phyloP scores from a whole-genome alignment of 2,888 invertebrate species.

The Cosmia pyralina region DNA sequence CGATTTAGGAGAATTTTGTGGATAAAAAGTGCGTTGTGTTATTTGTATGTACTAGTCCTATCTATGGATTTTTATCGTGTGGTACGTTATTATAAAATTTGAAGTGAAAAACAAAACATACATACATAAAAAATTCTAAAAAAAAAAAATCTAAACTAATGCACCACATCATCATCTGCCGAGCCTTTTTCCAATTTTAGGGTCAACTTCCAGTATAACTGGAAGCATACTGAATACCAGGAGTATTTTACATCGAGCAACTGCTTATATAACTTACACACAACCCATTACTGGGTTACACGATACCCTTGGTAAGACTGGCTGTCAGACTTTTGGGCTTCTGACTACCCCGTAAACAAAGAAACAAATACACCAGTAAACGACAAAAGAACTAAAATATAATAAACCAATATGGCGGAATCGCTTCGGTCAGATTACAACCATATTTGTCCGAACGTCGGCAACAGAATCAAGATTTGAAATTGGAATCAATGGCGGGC shows the following conservation, averaged over 20 bases:
- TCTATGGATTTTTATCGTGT: too few relatives aligned
- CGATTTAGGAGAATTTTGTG: conserved; percentile 8
- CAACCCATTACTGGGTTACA: background rate
- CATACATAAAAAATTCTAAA: too few relatives aligned
- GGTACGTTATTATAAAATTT: too few relatives aligned
- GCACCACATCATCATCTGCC: background rate
- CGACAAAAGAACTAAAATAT: background rate
- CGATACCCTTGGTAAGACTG: background rate
- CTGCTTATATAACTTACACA: background rate
- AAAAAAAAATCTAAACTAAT: too few relatives aligned
- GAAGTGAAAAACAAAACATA: too few relatives aligned
- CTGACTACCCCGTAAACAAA: background rate
- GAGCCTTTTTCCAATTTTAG: background rate
- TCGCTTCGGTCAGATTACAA: conserved; percentile 27
- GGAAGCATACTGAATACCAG: background rate
- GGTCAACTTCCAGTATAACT: background rate
- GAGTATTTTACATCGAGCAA: background rate
- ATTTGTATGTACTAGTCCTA: background rate
- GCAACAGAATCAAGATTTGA: conserved; percentile 62
- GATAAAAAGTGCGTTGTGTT: background rate
- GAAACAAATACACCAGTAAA: background rate
- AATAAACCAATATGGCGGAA: conserved; percentile 33
- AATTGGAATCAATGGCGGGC: conserved; percentile 58
- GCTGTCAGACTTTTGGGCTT: background rate
- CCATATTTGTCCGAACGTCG: conserved; percentile 59